Base-by-base conservation (phyloP, 2,888 invertebrate genomes). In the Conchocele bisecta region DNA sequence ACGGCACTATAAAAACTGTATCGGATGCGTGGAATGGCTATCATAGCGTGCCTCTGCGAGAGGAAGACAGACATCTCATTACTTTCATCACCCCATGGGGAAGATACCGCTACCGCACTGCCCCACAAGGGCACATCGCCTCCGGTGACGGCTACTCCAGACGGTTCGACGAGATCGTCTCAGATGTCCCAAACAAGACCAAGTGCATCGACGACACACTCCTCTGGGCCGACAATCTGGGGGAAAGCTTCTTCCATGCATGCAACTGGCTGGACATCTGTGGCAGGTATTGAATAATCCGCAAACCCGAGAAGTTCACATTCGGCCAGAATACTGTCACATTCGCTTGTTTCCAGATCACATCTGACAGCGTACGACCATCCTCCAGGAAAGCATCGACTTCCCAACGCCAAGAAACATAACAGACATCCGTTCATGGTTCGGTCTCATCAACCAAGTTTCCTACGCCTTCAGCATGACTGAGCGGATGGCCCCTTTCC, bases 391-490 rank as follows among this genome's bases (percentile, higher is more conserved):
- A 3, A 82, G 80, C 20, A n/a, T 41, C 3, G 68, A 83, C 24
- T 83, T 83, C 60, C 78, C 77, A 1, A 69, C 75, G 13, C 81
- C 81, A 3, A 64, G 39, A 15, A 68, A 71, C 54, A 76, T 77
- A 29, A 82, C 81, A 4, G 82, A 80, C 54, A 35, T 82, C 1
- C 59, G 79, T 15, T 80, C 79, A 4, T 84, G 83, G 83, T 84
- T 84, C 59, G 79, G 79, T 3, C 74, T 84, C 20, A 51, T 83
- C 20, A 84, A 81, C 58, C 81, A 80, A 53, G 81, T 82, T 1
- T 65, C 76, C 2, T n/a, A n/a, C n/a, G n/a, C n/a, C n/a, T n/a
- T n/a, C n/a, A n/a, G n/a, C n/a, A n/a, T n/a, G n/a, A n/a, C n/a
- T n/a, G n/a, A n/a, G n/a, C n/a, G n/a, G n/a, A n/a, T n/a, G n/a